Evolutionary conservation across 2,797 vertebrate species (phyloP), one percentile per base, ranked within the genome.

Genomic region (Peromyscus attwateri): DNA sequence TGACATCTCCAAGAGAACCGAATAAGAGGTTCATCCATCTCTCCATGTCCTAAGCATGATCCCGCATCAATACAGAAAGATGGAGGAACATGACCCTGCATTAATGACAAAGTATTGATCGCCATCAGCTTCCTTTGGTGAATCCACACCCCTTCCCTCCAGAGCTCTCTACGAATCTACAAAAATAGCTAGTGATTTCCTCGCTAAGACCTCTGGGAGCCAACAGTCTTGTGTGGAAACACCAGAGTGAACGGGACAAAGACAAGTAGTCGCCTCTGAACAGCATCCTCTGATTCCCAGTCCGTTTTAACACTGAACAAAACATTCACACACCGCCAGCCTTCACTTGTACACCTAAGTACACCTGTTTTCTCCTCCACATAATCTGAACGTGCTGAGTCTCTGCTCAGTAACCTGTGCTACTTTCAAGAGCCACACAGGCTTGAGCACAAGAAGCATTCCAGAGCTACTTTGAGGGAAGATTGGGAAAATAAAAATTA

Each of bases 31-130:
- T 71, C 96, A 97, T 94, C 87, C 75, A 87, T 76, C 94, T 97
- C 92, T 85, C 60, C 76, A 52, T 90, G 93, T 97, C 66, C 93
- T 87, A 85, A 94, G 87, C 87, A 95, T 97, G 91, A 96, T 90
- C 94, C 80, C 16, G 52, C 80, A 95, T 97, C 94, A 96, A 96
- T 97, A 90, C 82, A 70, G 87, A 94, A 83, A 95, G 80, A 96
- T 49, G 60, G 76, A 93, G 60, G 52, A 80, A 76, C 83, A 52
- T 90, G 95, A 29, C 80, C 83, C 57, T 84, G 93, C 89, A 96
- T 97, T 97, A 94, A 97, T 95, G 92, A 93, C 60, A 49, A 92
- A 96, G 31, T 89, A 96, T n/a, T 91, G 94, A 95, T 93, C 83
- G 77, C 6, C 27, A 90, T 94, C 66, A 57, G 81, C 70, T 96